These are phyloP conservation scores for Mylabris sibirica DNA, from an alignment of 2,888 invertebrate genomes.

Conservation along the genomic window DNA sequence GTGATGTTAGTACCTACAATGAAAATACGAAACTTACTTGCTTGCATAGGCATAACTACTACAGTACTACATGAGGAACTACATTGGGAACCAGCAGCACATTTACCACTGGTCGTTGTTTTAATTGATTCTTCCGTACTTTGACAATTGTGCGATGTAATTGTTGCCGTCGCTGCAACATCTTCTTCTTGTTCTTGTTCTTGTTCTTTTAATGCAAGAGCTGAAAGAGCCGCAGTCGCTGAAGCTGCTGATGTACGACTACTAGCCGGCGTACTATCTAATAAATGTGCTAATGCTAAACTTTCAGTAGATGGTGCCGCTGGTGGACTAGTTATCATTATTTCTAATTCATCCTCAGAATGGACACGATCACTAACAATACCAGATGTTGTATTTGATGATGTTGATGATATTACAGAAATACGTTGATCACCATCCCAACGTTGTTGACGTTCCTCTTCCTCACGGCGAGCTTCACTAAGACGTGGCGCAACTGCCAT, in stretches of 20 bases:
- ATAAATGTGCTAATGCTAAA: constrained; percentile 78
- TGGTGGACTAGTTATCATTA: constrained; percentile 78
- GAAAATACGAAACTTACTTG: constrained; percentile 52
- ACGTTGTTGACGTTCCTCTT: constrained; percentile 73
- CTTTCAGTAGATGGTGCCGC: constrained; percentile 89
- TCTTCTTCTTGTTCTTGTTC: constrained; percentile 57
- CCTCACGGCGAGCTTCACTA: constrained; percentile 80
- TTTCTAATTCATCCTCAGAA: constrained; percentile 92
- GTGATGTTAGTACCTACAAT: neutral
- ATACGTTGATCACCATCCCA: constrained; percentile 61
- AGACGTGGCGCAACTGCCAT: constrained; percentile 89
- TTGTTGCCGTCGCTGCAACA: constrained; percentile 63
- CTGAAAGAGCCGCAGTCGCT: constrained; percentile 60
- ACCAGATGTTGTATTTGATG: constrained; percentile 96
- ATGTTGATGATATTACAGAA: constrained; percentile 79
- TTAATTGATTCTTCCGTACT: constrained; percentile 56
- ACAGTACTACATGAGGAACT: constrained; percentile 88
- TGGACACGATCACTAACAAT: constrained; percentile 95
- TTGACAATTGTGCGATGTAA: neutral
- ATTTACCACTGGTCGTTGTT: constrained; percentile 65
- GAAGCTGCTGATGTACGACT: constrained; percentile 66
- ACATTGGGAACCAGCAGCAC: constrained; percentile 81
- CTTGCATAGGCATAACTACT: constrained; percentile 69
- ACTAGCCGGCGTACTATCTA: constrained; percentile 71
- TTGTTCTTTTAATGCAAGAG: constrained; percentile 58